Evolutionary conservation across 2,888 invertebrate species (phyloP).

Genomic region (Blastobasis lacticolella): DNA sequence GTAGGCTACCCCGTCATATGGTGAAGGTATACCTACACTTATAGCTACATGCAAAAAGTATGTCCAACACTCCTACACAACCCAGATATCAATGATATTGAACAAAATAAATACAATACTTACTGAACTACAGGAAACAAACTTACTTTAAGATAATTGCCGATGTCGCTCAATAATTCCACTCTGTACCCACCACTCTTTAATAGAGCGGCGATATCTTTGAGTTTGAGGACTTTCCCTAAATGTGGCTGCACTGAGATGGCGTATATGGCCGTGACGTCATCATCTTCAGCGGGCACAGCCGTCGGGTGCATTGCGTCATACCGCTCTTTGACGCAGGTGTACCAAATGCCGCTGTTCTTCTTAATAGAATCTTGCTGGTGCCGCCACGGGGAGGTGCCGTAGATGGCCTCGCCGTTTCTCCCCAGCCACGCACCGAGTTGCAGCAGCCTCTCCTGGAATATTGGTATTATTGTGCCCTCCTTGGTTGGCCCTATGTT

Average conservation of each 20-base stretch:
- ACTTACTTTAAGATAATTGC: neutral
- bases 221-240: slow-evolving; percentile 55
- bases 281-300: slow-evolving; percentile 22
- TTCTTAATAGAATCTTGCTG: slow-evolving; percentile 83
- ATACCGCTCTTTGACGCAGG: slow-evolving; percentile 41
- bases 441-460: slow-evolving; percentile 85
- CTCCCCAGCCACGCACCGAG: slow-evolving; percentile 86
- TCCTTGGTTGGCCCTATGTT: slow-evolving; percentile 95
- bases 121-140: too few species aligned
- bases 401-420: slow-evolving; percentile 92
- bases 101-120: neutral
- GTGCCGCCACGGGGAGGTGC: slow-evolving; percentile 81
- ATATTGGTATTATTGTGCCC: slow-evolving; percentile 89
- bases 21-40: too few species aligned
- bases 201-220: slow-evolving; percentile 31
- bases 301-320: slow-evolving; percentile 30
- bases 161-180: slow-evolving; percentile 15
- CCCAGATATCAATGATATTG: neutral
- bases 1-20: too few species aligned
- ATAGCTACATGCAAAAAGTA: too few species aligned
- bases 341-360: slow-evolving; percentile 84
- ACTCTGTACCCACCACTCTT: slow-evolving; percentile 33
- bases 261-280: slow-evolving; percentile 75
- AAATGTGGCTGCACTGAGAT: slow-evolving; percentile 81
- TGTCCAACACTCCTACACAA: neutral